Conservation (phyloP, 2,113 vertebrate genomes). For the Cynoglossus semilaevis region DNA sequence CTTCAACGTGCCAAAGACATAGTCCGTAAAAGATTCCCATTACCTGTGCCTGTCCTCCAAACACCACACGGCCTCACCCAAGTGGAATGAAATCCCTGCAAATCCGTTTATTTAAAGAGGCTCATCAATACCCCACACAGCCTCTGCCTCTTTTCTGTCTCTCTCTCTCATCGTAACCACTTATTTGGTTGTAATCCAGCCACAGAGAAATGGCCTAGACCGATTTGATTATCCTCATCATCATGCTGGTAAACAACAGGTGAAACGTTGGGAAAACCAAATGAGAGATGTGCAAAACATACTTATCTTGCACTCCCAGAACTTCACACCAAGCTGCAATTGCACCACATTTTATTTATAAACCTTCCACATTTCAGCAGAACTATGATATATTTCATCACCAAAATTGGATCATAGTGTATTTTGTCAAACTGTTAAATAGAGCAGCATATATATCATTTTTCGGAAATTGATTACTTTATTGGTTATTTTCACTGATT, state of each 20-base stretch:
- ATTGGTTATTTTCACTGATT: too few species aligned
- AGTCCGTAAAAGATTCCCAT: conserved; percentile 19
- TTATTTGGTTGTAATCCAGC: conserved; percentile 29
- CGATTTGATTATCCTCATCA: conserved; percentile 55
- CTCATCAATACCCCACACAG: conserved; percentile 19
- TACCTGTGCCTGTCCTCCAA: conserved; percentile 25
- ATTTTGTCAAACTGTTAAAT: neutral
- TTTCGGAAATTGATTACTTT: too few species aligned
- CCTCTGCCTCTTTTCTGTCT: neutral
- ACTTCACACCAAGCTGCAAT: neutral
- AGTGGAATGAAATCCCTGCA: conserved; percentile 35
- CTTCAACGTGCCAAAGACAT: conserved; percentile 2
- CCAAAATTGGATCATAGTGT: neutral
- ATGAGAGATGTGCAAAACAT: neutral
- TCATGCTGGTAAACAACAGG: conserved; percentile 33
- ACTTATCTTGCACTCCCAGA: conserved; percentile 5
- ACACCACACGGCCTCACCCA: conserved; percentile 12
- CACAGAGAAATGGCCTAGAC: conserved; percentile 32
- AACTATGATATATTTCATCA: neutral
- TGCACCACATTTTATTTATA: neutral
- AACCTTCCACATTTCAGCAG: conserved; percentile 3
- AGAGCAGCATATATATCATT: too few species aligned
- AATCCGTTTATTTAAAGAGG: conserved; percentile 27
- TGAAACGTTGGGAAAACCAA: conserved; percentile 31
- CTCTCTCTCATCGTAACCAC: conserved; percentile 6